phyloP scores from a whole-genome alignment of 2,797 vertebrate species.

The Sebastes reedi region DNA sequence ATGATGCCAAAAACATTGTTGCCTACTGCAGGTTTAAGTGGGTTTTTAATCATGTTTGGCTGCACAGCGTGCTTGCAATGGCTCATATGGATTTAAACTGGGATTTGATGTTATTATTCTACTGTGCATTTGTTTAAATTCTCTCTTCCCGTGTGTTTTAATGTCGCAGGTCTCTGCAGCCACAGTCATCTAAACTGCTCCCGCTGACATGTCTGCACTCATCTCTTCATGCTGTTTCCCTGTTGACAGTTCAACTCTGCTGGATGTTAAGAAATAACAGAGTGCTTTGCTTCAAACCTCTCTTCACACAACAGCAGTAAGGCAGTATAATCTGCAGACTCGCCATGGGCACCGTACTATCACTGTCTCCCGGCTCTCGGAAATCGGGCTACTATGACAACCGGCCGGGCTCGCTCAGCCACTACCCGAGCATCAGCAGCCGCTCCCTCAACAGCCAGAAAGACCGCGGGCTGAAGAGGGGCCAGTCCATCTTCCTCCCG shows the following conservation, averaged over 20 bases:
- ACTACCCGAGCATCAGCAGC: slow-evolving; percentile 83
- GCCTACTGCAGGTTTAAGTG: background rate
- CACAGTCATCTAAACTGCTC: background rate
- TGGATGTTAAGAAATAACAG: slow-evolving; percentile 30
- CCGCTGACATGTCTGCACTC: slow-evolving; percentile 37
- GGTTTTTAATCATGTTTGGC: background rate
- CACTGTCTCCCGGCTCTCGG: slow-evolving; percentile 82
- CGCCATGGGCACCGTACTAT: slow-evolving; percentile 86
- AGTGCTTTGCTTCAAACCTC: slow-evolving; percentile 9
- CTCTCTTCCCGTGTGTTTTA: background rate
- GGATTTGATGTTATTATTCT: background rate
- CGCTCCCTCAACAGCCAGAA: slow-evolving; percentile 81
- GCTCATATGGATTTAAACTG: background rate
- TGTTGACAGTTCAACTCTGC: slow-evolving; percentile 8
- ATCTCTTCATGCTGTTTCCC: slow-evolving; percentile 19
- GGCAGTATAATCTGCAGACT: slow-evolving; percentile 28
- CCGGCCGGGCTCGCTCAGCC: slow-evolving; percentile 79
- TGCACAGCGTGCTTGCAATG: background rate
- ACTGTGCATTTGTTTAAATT: background rate
- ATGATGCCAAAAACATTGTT: too few relatives aligned
- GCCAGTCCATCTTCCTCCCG: slow-evolving; percentile 85
- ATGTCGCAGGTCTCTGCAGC: slow-evolving; percentile 32
- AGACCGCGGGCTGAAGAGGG: slow-evolving; percentile 79
- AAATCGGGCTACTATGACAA: slow-evolving; percentile 83
- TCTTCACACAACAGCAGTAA: background rate